Conservation (phyloP, 1,140 invertebrate species). For the Frieseomelitta varia region DNA sequence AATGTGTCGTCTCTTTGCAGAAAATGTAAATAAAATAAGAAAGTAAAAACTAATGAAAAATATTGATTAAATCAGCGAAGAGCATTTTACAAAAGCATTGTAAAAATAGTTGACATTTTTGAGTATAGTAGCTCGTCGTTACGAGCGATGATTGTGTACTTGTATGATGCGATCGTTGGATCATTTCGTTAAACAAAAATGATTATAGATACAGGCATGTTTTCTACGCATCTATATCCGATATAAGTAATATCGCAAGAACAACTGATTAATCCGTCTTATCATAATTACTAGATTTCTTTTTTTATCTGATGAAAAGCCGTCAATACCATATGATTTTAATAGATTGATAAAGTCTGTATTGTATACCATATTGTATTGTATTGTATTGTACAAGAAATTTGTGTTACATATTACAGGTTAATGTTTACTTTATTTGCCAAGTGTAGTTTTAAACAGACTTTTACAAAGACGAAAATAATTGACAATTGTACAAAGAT, state of each 20-base stretch:
- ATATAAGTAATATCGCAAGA: not conserved
- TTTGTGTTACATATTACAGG: not conserved
- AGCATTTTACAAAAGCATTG: not conserved
- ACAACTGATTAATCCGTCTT: not conserved
- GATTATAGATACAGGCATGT: not conserved
- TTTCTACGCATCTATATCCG: not conserved
- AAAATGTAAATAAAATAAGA: too few relatives aligned
- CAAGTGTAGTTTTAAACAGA: not conserved
- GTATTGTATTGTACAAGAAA: not conserved
- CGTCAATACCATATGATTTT: not conserved
- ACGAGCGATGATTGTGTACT: not conserved
- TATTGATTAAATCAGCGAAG: too few relatives aligned
- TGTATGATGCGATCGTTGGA: not conserved
- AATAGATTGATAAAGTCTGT: not conserved
- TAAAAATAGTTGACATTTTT: not conserved
- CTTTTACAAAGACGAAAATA: not conserved
- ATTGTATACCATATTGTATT: not conserved
- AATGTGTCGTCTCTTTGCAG: not conserved
- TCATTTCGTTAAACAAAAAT: not conserved
- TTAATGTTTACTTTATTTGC: not conserved
- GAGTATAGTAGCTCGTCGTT: too few relatives aligned
- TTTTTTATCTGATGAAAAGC: not conserved
- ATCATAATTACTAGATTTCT: not conserved
- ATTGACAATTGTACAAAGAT: conserved; percentile 1
- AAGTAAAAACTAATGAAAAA: too few relatives aligned